phyloP scores from a whole-genome alignment of 2,113 vertebrate genomes.

The Piprites chloris region DNA sequence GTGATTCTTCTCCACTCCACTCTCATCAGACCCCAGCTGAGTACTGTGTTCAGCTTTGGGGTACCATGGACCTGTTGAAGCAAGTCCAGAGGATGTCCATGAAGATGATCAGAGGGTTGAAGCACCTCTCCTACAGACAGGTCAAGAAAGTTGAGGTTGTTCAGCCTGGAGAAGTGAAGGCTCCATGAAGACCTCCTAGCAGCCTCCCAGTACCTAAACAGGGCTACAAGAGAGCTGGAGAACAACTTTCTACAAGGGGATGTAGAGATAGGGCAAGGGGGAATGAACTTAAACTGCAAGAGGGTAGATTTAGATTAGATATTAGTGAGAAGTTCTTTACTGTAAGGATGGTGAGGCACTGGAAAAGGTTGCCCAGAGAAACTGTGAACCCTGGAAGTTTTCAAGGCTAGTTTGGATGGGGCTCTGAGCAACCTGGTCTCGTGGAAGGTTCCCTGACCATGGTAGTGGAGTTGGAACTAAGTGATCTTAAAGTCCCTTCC shows the following conservation, averaged over 20 bases:
- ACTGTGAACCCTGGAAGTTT: neutral
- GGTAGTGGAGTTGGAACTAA: neutral
- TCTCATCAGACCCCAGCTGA: neutral
- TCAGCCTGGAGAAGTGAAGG: neutral
- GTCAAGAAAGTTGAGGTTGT: neutral
- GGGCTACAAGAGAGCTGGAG: neutral
- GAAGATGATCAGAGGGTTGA: neutral
- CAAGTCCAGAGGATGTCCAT: neutral
- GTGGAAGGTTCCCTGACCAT: neutral
- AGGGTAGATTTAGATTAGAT: neutral
- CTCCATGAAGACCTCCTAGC: neutral
- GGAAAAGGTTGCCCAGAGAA: neutral
- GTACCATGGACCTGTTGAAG: neutral
- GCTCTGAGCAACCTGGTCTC: neutral
- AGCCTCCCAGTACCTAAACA: neutral
- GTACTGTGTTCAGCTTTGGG: neutral
- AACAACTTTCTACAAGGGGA: neutral
- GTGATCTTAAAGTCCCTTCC: neutral
- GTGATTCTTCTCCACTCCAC: neutral
- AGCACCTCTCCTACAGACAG: neutral
- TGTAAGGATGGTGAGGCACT: neutral
- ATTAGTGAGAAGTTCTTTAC: neutral
- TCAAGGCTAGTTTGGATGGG: neutral
- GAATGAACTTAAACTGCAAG: neutral
- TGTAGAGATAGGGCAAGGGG: neutral